Percentiles rank a stretch among this genome's conserved stretches.
Evolutionary conservation across 2,113 vertebrate genomes (phyloP).

Genomic region (Halichoeres trimaculatus): DNA sequence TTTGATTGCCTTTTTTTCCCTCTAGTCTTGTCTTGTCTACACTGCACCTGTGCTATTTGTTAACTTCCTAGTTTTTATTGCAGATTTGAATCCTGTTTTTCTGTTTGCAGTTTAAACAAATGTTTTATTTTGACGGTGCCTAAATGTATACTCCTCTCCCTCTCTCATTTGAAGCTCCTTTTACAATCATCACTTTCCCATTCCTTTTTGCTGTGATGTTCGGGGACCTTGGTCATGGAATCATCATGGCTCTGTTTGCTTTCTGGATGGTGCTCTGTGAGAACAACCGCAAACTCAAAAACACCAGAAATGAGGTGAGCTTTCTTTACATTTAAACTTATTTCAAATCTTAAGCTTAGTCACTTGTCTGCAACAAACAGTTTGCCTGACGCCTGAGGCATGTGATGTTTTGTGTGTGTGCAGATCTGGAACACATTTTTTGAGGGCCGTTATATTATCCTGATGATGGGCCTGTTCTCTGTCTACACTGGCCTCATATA

Average conservation of each 20-base stretch:
- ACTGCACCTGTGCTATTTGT: not conserved
- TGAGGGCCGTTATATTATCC: conserved; percentile 94
- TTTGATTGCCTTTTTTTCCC: not conserved
- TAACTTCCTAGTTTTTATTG: not conserved
- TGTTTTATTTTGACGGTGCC: not conserved
- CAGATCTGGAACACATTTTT: conserved; percentile 95
- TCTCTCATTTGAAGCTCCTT: conserved; percentile 85
- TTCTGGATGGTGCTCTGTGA: conserved; percentile 91
- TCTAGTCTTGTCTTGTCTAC: too few species aligned
- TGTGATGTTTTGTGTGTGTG: conserved; percentile 10
- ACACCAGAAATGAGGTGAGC: conserved; percentile 91
- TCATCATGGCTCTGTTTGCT: conserved; percentile 93
- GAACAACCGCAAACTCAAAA: conserved; percentile 88
- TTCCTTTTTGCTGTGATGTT: conserved; percentile 99
- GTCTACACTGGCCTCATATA: conserved; percentile 97
- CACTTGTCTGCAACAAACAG: too few species aligned
- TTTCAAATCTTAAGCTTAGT: not conserved
- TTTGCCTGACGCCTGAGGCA: not conserved
- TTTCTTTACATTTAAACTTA: not conserved
- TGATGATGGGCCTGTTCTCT: conserved; percentile 97
- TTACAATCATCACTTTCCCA: conserved; percentile 95
- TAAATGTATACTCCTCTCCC: not conserved
- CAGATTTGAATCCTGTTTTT: not conserved
- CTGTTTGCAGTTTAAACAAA: too few species aligned
- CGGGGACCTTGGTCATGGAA: conserved; percentile 93